Percentiles rank a stretch among this genome's conserved stretches.
Conservation (phyloP, 2,113 vertebrate species). For the Furnarius figulus region DNA sequence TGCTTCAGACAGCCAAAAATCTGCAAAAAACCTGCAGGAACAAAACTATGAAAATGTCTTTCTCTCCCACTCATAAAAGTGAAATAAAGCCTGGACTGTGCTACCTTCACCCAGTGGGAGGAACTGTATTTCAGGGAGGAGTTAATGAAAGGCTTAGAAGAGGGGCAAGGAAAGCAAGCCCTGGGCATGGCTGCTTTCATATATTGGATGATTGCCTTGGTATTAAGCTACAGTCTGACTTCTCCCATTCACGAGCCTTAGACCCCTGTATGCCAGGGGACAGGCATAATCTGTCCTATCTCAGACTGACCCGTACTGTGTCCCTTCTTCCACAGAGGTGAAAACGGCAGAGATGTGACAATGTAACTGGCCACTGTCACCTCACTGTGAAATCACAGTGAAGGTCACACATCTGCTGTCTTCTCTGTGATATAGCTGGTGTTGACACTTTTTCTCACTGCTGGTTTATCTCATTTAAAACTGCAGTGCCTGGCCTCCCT, state of each 20-base stretch:
- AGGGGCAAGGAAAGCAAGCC: not conserved
- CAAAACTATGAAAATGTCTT: not conserved
- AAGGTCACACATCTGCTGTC: not conserved
- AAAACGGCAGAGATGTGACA: not conserved
- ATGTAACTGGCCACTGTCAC: not conserved
- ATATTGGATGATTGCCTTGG: not conserved
- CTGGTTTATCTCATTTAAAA: slow-evolving; percentile 5
- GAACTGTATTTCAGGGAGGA: not conserved
- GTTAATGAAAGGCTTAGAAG: not conserved
- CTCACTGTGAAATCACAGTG: not conserved
- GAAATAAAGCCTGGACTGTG: not conserved
- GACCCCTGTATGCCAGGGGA: not conserved
- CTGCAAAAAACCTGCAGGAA: not conserved
- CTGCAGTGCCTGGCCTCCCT: not conserved
- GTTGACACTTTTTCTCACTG: not conserved
- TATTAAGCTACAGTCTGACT: not conserved
- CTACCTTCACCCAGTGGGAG: not conserved
- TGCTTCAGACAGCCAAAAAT: not conserved
- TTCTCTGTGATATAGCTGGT: not conserved
- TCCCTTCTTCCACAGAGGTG: not conserved
- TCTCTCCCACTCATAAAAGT: not conserved
- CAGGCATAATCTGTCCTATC: not conserved
- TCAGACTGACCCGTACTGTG: not conserved
- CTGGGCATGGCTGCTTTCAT: not conserved
- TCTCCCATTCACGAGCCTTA: not conserved